phyloP scores from a whole-genome alignment of 2,888 invertebrate genomes.

The Cantharis rufa region DNA sequence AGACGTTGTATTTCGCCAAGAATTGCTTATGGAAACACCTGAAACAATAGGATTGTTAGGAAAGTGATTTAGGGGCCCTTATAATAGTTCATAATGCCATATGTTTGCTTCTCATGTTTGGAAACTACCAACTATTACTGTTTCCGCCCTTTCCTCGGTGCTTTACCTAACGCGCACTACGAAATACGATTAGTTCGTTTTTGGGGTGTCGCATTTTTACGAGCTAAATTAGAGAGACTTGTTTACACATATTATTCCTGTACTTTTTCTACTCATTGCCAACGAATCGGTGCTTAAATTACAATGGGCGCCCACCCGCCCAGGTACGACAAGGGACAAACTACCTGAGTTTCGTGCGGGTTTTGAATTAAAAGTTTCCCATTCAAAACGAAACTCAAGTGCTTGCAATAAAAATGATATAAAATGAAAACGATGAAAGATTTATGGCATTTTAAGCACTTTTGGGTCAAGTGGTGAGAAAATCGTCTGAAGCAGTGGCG shows the following conservation, averaged over 20 bases:
- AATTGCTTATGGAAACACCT: constrained; percentile 18
- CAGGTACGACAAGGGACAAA: background rate
- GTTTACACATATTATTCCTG: background rate
- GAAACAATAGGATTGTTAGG: constrained; percentile 20
- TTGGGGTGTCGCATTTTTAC: background rate
- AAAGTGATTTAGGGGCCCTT: constrained; percentile 21
- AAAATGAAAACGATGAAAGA: background rate
- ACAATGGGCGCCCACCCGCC: background rate
- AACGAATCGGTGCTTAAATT: background rate
- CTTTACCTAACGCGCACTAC: background rate
- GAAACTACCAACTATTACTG: constrained; percentile 2
- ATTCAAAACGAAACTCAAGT: background rate
- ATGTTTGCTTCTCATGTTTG: constrained; percentile 21
- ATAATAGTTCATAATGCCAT: constrained; percentile 14
- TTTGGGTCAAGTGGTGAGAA: background rate
- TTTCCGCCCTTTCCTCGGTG: background rate
- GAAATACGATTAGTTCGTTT: background rate
- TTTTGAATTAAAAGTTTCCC: background rate
- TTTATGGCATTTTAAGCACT: background rate
- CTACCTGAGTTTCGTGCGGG: background rate
- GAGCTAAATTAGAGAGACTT: background rate
- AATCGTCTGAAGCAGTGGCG: background rate
- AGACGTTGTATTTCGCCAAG: constrained; percentile 12
- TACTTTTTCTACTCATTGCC: background rate
- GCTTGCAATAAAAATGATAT: background rate